Evolutionary conservation across 2,113 vertebrate species (phyloP).

Genomic region (Halcyon senegalensis): DNA sequence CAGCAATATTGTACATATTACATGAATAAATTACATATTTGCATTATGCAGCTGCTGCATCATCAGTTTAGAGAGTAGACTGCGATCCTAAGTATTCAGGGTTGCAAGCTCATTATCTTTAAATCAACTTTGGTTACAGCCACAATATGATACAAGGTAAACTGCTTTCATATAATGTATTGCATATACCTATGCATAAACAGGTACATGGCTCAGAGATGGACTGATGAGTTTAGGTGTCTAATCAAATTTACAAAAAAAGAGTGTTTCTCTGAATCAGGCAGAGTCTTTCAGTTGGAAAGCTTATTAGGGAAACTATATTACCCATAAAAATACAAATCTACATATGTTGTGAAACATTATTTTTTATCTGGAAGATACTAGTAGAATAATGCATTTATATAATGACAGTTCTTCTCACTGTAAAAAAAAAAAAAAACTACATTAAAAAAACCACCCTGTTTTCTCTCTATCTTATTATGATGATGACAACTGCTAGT

Average conservation of each 20-base stretch:
- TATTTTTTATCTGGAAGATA: constrained; percentile 20
- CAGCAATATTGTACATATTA: constrained; percentile 54
- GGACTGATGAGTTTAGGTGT: constrained; percentile 47
- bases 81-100: constrained; percentile 29
- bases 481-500: constrained; percentile 12
- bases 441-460: not conserved
- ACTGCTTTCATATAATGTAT: constrained; percentile 30
- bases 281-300: constrained; percentile 54
- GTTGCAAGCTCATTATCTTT: constrained; percentile 71
- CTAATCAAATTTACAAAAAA: constrained; percentile 64
- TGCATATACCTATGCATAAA: constrained; percentile 36
- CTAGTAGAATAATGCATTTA: constrained; percentile 9
- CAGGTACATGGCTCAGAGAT: constrained; percentile 37
- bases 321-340: constrained; percentile 65
- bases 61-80: constrained; percentile 61
- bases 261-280: constrained; percentile 23
- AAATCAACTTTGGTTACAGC: constrained; percentile 66
- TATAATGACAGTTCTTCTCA: not conserved
- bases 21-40: constrained; percentile 67
- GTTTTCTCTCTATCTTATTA: not conserved
- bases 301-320: constrained; percentile 54
- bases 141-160: constrained; percentile 44
- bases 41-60: constrained; percentile 62
- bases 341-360: constrained; percentile 47
- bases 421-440: not conserved